Conservation (phyloP, 2,888 invertebrate species). For the Thumatha senex region DNA sequence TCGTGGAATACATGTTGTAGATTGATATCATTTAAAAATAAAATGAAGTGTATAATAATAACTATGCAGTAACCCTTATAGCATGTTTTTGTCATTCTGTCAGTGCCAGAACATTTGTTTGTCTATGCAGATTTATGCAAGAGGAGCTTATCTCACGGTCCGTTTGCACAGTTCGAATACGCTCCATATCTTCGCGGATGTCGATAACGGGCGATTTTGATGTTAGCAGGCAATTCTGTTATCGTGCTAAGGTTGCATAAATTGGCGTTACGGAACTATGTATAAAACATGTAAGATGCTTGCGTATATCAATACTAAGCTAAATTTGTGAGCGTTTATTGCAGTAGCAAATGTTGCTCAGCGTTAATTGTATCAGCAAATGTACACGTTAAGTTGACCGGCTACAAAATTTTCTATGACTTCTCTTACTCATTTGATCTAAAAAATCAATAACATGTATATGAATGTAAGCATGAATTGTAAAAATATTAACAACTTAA, state of each 20-base stretch:
- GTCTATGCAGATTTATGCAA: constrained; percentile 73
- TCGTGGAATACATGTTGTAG: too few species aligned
- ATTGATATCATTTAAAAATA: too few species aligned
- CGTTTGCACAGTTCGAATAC: constrained; percentile 65
- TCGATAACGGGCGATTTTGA: constrained; percentile 57
- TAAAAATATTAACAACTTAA: too few species aligned
- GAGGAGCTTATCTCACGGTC: constrained; percentile 69
- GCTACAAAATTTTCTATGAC: too few species aligned
- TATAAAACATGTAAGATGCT: background rate
- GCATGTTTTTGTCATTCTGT: constrained; percentile 59
- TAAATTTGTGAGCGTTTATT: background rate
- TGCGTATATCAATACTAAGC: background rate
- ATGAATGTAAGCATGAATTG: too few species aligned
- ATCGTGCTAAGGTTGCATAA: constrained; percentile 3
- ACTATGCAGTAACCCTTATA: constrained; percentile 21
- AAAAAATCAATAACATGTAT: too few species aligned
- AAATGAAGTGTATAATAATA: too few species aligned
- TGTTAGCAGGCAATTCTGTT: constrained; percentile 36
- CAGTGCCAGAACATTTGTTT: constrained; percentile 49
- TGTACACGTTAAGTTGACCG: too few species aligned
- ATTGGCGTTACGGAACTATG: background rate
- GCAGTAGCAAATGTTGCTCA: too few species aligned
- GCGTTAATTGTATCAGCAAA: too few species aligned
- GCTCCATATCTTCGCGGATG: constrained; percentile 64
- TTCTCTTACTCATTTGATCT: too few species aligned